These are phyloP conservation scores for Agelastica alni DNA, from an alignment of 2,888 invertebrate genomes.

Conservation along the genomic window DNA sequence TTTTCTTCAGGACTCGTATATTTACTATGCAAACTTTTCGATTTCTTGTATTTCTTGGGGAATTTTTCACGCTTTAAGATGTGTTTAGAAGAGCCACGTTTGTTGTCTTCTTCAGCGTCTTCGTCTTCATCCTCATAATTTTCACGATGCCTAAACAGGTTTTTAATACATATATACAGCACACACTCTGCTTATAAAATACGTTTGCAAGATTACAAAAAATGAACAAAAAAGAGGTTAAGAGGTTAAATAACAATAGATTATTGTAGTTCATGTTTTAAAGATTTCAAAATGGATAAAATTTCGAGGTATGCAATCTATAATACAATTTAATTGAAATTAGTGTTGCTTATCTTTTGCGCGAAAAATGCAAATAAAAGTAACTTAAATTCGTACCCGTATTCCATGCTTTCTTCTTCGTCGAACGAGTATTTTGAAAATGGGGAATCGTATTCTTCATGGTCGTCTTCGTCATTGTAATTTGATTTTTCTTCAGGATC, in stretches of 20 bases:
- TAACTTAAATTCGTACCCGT: neutral
- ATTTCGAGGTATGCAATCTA: too few relatives aligned
- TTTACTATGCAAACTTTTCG: constrained; percentile 30
- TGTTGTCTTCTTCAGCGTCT: constrained; percentile 38
- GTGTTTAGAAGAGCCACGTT: constrained; percentile 35
- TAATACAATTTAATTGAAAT: too few relatives aligned
- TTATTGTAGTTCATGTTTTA: too few relatives aligned
- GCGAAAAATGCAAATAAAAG: too few relatives aligned
- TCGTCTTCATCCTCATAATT: constrained; percentile 36
- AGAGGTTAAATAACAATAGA: too few relatives aligned
- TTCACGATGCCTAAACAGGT: constrained; percentile 25
- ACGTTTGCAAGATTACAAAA: too few relatives aligned
- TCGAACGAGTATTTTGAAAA: constrained; percentile 33
- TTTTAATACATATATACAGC: too few relatives aligned
- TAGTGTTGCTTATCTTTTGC: too few relatives aligned
- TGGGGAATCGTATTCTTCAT: constrained; percentile 22
- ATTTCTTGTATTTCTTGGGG: constrained; percentile 27
- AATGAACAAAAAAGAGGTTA: too few relatives aligned
- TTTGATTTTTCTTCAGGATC: constrained; percentile 32
- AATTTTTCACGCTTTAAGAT: constrained; percentile 28
- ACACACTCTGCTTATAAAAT: too few relatives aligned
- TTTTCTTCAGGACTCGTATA: constrained; percentile 32
- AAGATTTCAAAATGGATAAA: too few relatives aligned
- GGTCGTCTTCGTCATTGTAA: constrained; percentile 21
- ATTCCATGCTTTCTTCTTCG: constrained; percentile 26